Evolutionary conservation across 2,797 vertebrate genomes (phyloP).

Genomic region (Borostomias antarcticus): DNA sequence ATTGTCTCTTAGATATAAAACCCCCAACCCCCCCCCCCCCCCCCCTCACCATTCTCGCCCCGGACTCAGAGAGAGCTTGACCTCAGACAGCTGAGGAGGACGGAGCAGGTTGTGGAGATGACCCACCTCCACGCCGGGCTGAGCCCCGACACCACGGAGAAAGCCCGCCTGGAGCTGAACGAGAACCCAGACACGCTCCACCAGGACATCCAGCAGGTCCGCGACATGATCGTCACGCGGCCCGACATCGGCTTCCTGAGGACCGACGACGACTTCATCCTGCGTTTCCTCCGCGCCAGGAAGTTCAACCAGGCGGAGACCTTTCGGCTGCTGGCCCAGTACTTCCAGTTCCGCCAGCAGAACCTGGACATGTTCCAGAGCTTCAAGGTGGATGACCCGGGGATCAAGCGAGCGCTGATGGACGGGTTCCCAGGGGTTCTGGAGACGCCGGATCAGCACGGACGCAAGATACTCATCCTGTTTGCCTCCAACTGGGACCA

Average conservation of each 20-base stretch:
- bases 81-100: background rate
- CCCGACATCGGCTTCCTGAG: constrained; percentile 97
- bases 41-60: too few species aligned
- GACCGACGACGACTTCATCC: constrained; percentile 97
- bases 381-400: constrained; percentile 94
- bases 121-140: constrained; percentile 93
- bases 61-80: background rate
- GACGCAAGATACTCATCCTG: constrained; percentile 95
- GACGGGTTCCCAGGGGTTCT: constrained; percentile 97
- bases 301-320: constrained; percentile 97
- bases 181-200: constrained; percentile 96
- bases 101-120: too few species aligned
- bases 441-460: constrained; percentile 93
- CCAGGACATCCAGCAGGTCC: constrained; percentile 96
- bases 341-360: constrained; percentile 97
- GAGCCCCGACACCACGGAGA: constrained; percentile 93
- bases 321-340: constrained; percentile 94
- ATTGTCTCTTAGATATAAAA: background rate
- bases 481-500: constrained; percentile 99
- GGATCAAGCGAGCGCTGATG: constrained; percentile 95
- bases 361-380: constrained; percentile 99
- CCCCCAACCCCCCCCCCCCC: background rate
- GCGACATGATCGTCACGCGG: constrained; percentile 97
- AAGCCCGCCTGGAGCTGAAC: constrained; percentile 94
- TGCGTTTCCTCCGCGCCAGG: constrained; percentile 92